Base-by-base conservation (phyloP, 2,797 vertebrate species). In the Momotus momota region DNA sequence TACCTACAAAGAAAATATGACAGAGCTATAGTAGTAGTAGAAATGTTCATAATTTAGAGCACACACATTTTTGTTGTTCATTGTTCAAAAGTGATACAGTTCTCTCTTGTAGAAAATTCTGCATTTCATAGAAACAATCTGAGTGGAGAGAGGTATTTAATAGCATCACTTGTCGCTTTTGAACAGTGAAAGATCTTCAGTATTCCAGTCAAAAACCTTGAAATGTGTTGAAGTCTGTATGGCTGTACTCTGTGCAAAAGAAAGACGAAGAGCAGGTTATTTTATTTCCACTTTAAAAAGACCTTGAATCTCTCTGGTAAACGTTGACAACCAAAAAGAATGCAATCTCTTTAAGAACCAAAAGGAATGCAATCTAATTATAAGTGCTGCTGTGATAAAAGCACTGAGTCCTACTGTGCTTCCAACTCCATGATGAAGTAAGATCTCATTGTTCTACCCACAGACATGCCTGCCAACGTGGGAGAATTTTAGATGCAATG, bases 381-480 rank as follows among this genome's bases (percentile, higher is more conserved):
- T 75, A 84, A 86, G 79, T 65, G 75, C 73, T 75, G 72, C 75
- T 75, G 58, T 72, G 82, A 75, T 81, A 88, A 93, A 92, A 91
- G 38, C 65, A 84, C 43, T 64, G 45, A 96, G 72, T 81, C 65
- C 49, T 81, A 46, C 87, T 83, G 62, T 88, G 65, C 81, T 91
- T 93, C 43, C 62, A 86, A 17, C 54, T 43, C 71, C 75, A 62
- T 21, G 64, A 57, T 48, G 77, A 92, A 92, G 54, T 48, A 79
- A 90, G 20, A 29, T 65, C 84, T 92, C 77, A 61, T 91, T 96
- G 87, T 96, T 92, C 96, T 94, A 66, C 95, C 92, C 95, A 94
- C 96, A 2, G 70, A 94, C 90, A 55, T 94, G 89, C 87, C 75
- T 92, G 79, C 22, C 48, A 60, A 79, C 3, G 89, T 96, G 86